Percentiles rank a stretch among this genome's conserved stretches.
phyloP scores from a whole-genome alignment of 1,140 invertebrate genomes.

The Drosophila pseudoobscura region DNA sequence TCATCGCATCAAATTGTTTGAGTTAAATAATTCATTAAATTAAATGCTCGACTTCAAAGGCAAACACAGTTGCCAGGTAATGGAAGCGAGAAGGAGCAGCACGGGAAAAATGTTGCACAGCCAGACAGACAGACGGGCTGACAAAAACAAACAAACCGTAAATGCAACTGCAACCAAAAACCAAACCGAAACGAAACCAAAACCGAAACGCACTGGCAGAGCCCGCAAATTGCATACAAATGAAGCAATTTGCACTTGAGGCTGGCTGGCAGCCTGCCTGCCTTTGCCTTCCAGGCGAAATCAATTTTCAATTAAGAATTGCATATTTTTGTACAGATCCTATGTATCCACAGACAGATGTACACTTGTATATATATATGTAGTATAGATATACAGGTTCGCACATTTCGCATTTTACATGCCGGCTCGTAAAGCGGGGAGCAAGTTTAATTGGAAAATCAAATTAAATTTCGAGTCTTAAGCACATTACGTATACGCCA shows the following conservation, averaged over 20 bases:
- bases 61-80: slow-evolving; percentile 45
- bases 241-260: slow-evolving; percentile 69
- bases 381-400: slow-evolving; percentile 25
- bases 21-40: slow-evolving; percentile 56
- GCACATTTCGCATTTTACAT: slow-evolving; percentile 41
- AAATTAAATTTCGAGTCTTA: slow-evolving; percentile 63
- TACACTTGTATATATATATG: neutral
- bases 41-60: slow-evolving; percentile 30
- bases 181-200: slow-evolving; percentile 35
- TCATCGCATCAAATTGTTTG: slow-evolving; percentile 28
- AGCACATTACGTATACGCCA: slow-evolving; percentile 66
- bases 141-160: slow-evolving; percentile 30
- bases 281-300: slow-evolving; percentile 34
- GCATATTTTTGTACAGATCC: slow-evolving; percentile 57
- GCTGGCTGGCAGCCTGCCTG: neutral
- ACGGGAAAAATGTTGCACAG: slow-evolving; percentile 34
- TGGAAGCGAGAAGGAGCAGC: slow-evolving; percentile 6
- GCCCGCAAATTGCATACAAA: slow-evolving; percentile 68
- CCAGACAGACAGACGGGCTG: no score
- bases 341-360: neutral
- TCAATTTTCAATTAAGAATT: slow-evolving; percentile 69
- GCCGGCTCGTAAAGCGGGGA: slow-evolving; percentile 13
- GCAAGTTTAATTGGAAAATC: slow-evolving; percentile 58
- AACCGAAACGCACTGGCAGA: slow-evolving; percentile 42
- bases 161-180: slow-evolving; percentile 34